Evolutionary conservation across 1,140 invertebrate species (phyloP).

Genomic region (Drosophila watanabei): DNA sequence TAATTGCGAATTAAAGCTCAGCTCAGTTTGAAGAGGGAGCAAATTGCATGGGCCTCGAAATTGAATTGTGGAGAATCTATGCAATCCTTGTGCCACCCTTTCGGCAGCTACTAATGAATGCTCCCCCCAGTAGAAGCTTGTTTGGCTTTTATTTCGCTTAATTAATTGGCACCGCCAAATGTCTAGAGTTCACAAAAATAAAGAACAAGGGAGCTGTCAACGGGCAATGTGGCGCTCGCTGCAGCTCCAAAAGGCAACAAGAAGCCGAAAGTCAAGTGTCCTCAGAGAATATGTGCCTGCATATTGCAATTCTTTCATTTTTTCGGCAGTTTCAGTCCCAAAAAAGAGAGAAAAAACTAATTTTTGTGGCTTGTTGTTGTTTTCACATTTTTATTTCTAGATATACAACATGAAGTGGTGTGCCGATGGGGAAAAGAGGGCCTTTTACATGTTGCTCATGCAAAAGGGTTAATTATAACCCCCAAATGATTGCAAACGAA

Average conservation of each 20-base stretch:
- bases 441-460: constrained; percentile 71
- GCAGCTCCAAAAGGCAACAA: constrained; percentile 58
- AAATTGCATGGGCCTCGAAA: constrained; percentile 71
- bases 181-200: constrained; percentile 52
- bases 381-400: constrained; percentile 30
- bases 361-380: constrained; percentile 48
- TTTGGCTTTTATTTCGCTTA: constrained; percentile 83
- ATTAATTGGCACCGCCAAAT: constrained; percentile 81
- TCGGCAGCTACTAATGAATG: constrained; percentile 61
- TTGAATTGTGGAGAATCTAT: constrained; percentile 63
- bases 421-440: constrained; percentile 3
- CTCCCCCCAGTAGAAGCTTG: constrained; percentile 53
- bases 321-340: constrained; percentile 67
- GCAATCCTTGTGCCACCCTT: constrained; percentile 4
- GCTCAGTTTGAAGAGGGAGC: constrained; percentile 63
- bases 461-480: constrained; percentile 77
- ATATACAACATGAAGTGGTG: constrained; percentile 45
- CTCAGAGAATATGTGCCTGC: constrained; percentile 77
- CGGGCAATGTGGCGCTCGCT: constrained; percentile 36
- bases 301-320: constrained; percentile 83
- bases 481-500: constrained; percentile 49
- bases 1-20: constrained; percentile 82
- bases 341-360: constrained; percentile 60
- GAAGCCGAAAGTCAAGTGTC: constrained; percentile 77
- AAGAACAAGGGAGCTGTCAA: constrained; percentile 70